Conservation (phyloP, 2,797 vertebrate species). For the Tenualosa thibaudeaui region DNA sequence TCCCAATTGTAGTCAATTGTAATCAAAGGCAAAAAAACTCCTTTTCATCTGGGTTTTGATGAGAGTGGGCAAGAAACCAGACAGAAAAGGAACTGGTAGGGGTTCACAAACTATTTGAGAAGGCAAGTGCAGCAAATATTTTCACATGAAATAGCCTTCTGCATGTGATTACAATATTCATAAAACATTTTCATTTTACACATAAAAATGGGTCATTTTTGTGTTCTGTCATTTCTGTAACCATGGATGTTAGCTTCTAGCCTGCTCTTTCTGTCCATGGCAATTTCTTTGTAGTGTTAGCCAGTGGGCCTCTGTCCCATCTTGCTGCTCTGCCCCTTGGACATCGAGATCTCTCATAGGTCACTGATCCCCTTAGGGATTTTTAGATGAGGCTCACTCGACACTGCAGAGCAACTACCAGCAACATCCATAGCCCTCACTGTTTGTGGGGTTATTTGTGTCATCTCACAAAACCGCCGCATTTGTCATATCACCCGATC, state of each 20-base stretch:
- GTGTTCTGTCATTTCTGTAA: background rate
- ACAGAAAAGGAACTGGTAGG: background rate
- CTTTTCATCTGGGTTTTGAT: conserved; percentile 42
- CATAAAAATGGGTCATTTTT: background rate
- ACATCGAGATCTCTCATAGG: conserved; percentile 43
- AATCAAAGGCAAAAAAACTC: conserved; percentile 42
- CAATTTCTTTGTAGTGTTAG: background rate
- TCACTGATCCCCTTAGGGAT: conserved; percentile 39
- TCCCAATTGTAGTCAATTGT: conserved; percentile 41
- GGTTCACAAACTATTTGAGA: conserved; percentile 18
- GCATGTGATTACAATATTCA: background rate
- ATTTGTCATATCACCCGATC: background rate
- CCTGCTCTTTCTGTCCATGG: background rate
- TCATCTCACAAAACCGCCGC: background rate
- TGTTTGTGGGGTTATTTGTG: conserved; percentile 4
- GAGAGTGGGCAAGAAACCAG: conserved; percentile 36
- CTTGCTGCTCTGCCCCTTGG: conserved; percentile 29
- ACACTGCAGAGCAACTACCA: background rate
- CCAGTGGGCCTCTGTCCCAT: conserved; percentile 12
- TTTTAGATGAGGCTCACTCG: conserved; percentile 26
- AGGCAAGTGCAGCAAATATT: background rate
- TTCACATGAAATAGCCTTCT: background rate
- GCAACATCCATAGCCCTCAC: background rate
- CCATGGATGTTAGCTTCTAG: background rate
- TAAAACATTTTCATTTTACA: background rate